These are phyloP conservation scores for Laothoe populi DNA, from an alignment of 2,888 invertebrate species.

Conservation along the genomic window DNA sequence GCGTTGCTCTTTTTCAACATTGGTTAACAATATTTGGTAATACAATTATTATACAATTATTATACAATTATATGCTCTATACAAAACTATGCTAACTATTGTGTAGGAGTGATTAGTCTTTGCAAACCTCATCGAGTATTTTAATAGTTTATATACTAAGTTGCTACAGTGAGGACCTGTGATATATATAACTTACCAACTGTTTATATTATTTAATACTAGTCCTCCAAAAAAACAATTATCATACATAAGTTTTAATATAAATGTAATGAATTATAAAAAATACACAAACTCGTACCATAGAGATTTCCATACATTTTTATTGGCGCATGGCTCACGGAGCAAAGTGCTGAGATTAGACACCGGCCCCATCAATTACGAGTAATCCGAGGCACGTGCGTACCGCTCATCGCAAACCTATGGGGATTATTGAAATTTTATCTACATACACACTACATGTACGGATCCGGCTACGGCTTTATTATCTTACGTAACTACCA, in stretches of 20 bases:
- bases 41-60: no score
- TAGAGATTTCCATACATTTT: slow-evolving; percentile 28
- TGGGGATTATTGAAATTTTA: slow-evolving; percentile 78
- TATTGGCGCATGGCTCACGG: slow-evolving; percentile 41
- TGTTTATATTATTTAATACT: no score
- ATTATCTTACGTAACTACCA: slow-evolving; percentile 20
- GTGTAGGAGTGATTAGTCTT: no score
- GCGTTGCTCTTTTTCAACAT: no score
- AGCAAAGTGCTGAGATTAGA: slow-evolving; percentile 81
- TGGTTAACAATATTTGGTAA: no score
- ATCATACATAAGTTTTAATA: neutral
- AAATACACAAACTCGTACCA: slow-evolving; percentile 5
- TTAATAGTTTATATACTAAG: no score
- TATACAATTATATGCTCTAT: no score
- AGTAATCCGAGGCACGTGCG: slow-evolving; percentile 80
- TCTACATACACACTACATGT: slow-evolving; percentile 48
- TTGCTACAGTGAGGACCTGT: no score
- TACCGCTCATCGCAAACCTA: slow-evolving; percentile 69
- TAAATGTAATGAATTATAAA: slow-evolving; percentile 7
- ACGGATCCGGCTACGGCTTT: slow-evolving; percentile 41
- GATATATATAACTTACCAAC: no score
- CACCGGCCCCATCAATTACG: slow-evolving; percentile 78
- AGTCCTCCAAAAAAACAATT: no score
- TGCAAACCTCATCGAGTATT: no score
- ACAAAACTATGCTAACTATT: no score